Base-by-base conservation (phyloP, 2,113 vertebrate genomes). In the Campylomormyrus tamandua region DNA sequence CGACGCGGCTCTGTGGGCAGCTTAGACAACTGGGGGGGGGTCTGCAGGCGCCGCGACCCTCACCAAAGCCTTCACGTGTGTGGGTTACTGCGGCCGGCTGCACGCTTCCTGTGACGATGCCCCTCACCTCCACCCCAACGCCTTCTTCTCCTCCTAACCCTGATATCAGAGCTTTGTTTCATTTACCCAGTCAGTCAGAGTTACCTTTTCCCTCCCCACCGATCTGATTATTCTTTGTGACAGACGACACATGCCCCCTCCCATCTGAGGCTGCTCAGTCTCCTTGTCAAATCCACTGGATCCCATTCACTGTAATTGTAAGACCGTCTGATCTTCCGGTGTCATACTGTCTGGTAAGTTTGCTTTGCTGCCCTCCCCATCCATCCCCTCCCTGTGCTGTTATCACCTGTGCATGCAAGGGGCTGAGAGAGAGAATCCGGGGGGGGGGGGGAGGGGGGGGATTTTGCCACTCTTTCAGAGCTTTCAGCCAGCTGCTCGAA, bases 271-370 rank as follows among this genome's bases (percentile, higher is more conserved):
- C 15, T 90, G 91, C 93, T 90, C 92, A 77, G 93, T 74, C 90
- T 93, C 87, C 89, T 89, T 92, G 92, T 90, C 92, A 93, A 92
- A 94, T 10, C 86, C 93, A 94, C 92, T 92, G 93, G 94, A 95
- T 92, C 93, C 93, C 92, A 95, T 96, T 95, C 92, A 95, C 91
- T 90, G 91, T 94, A 94, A 93, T 91, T 93, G 91, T 80, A 91
- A 77, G 85, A 56, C 50, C 92, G 91, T 95, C 94, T 94, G 92
- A 95, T 94, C 93, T 93, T 88, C 87, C 92, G 92, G 91, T 46
- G 83, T 92, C 93, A 93, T 89, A 92, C 86, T 83, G 77, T 89
- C 90, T 93, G 91, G 91, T 90, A 92, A 94, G 91, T 91, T 87
- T 87, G 85, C 35, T 87, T 9, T 58, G 27, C 8, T 84, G 7